Percentiles rank a stretch among this genome's conserved stretches.
These are phyloP conservation scores for Takifugu bimaculatus DNA, from an alignment of 2,113 vertebrate genomes.

Conservation along the genomic window DNA sequence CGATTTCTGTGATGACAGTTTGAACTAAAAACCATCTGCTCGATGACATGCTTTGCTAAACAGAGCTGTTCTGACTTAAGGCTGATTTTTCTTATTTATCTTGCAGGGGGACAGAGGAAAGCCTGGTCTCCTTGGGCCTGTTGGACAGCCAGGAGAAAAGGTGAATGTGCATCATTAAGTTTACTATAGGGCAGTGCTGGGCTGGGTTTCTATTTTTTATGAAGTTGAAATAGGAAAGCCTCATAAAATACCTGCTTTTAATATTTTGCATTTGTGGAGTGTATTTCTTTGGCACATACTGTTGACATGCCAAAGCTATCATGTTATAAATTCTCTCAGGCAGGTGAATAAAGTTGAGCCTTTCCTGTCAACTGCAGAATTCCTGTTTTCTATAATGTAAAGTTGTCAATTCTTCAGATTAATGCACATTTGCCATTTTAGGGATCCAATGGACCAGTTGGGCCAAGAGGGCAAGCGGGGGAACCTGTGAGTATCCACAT, in stretches of 20 bases:
- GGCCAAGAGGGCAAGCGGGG: constrained; percentile 84
- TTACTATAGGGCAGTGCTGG: constrained; percentile 8
- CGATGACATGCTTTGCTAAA: constrained; percentile 12
- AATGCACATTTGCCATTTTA: constrained; percentile 39
- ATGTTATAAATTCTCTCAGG: constrained; percentile 36
- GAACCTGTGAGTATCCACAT: constrained; percentile 82
- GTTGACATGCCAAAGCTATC: constrained; percentile 25
- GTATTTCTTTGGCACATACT: not conserved
- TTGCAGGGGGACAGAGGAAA: constrained; percentile 84
- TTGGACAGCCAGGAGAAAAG: constrained; percentile 80
- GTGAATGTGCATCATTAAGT: constrained; percentile 61
- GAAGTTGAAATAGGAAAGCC: constrained; percentile 16
- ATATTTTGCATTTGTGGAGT: not conserved
- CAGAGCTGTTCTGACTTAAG: constrained; percentile 19
- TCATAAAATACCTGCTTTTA: not conserved
- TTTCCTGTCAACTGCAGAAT: constrained; percentile 51
- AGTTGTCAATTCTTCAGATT: constrained; percentile 25
- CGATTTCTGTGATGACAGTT: constrained; percentile 19
- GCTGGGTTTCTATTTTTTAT: not conserved
- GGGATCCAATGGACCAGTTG: constrained; percentile 82
- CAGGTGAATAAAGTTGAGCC: constrained; percentile 32
- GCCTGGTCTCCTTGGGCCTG: constrained; percentile 75
- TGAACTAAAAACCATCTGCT: constrained; percentile 36
- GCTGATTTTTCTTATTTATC: constrained; percentile 46
- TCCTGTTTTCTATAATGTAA: constrained; percentile 40